Evolutionary conservation across 2,113 vertebrate genomes (phyloP).

Genomic region (Leuciscus idus): DNA sequence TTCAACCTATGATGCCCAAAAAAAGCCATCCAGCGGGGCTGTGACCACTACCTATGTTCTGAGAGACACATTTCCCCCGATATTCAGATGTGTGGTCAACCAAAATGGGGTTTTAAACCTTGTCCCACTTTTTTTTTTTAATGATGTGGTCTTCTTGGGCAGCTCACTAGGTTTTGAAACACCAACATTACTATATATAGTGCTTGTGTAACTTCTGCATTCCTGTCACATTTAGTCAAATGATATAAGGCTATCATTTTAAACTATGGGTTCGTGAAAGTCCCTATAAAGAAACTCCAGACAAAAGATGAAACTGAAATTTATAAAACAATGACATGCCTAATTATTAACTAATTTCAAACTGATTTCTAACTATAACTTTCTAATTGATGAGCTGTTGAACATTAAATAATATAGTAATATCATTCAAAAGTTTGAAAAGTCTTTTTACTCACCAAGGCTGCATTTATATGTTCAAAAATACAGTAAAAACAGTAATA

Average conservation of each 20-base stretch:
- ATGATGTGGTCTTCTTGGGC: neutral
- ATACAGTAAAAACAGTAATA: neutral
- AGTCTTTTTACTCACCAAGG: neutral
- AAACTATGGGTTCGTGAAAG: neutral
- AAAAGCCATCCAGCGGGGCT: neutral
- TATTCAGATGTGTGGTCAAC: neutral
- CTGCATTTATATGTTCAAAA: neutral
- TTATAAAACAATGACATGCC: no score
- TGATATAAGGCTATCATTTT: neutral
- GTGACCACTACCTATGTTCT: neutral
- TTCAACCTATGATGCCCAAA: neutral
- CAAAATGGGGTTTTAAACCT: neutral
- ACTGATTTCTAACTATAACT: neutral
- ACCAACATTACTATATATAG: no score
- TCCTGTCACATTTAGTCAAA: no score
- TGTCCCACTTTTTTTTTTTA: neutral
- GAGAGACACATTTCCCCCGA: neutral
- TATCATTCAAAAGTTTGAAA: neutral
- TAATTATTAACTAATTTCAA: neutral
- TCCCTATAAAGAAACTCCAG: neutral
- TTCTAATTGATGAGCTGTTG: neutral
- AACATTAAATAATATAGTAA: neutral
- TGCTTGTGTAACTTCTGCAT: no score
- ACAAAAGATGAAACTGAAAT: neutral
- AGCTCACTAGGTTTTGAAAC: no score